Conservation (phyloP, 2,888 invertebrate species). For the Callyntrura guangdongensis region DNA sequence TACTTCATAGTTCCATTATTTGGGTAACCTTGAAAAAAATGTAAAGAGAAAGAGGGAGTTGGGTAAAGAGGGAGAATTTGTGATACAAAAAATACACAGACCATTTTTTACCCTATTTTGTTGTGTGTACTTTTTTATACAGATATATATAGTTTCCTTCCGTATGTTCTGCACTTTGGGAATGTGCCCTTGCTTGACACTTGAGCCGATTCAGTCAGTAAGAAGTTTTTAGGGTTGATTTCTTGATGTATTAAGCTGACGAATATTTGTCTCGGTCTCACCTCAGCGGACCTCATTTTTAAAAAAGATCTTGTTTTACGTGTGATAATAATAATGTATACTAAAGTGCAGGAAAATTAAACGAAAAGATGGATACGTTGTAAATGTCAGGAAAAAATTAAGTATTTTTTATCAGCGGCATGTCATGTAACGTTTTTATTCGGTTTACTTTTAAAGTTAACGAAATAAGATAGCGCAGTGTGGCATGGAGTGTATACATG, state of each 20-base stretch:
- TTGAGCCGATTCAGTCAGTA: slow-evolving; percentile 64
- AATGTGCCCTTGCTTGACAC: slow-evolving; percentile 65
- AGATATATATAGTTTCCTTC: slow-evolving; percentile 51
- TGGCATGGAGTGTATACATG: neutral
- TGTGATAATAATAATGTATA: slow-evolving; percentile 6
- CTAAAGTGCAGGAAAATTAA: neutral
- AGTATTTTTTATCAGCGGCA: slow-evolving; percentile 9
- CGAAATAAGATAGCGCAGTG: neutral
- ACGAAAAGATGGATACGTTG: neutral
- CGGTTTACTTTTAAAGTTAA: slow-evolving; percentile 9
- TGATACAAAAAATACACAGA: slow-evolving; percentile 55
- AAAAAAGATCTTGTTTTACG: slow-evolving; percentile 19
- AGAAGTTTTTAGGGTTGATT: slow-evolving; percentile 47
- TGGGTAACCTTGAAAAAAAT: slow-evolving; percentile 55
- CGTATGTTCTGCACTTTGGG: slow-evolving; percentile 37
- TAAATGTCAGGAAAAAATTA: slow-evolving; percentile 14
- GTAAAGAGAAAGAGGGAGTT: neutral
- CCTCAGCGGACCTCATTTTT: slow-evolving; percentile 40
- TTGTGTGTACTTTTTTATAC: neutral
- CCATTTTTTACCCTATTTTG: slow-evolving; percentile 18
- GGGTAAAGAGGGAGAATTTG: neutral
- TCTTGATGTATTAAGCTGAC: slow-evolving; percentile 22
- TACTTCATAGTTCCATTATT: neutral
- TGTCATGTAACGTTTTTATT: slow-evolving; percentile 53
- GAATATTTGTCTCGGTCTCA: slow-evolving; percentile 30